Base-by-base conservation (phyloP, 2,113 vertebrate species). In the Gobius niger region DNA sequence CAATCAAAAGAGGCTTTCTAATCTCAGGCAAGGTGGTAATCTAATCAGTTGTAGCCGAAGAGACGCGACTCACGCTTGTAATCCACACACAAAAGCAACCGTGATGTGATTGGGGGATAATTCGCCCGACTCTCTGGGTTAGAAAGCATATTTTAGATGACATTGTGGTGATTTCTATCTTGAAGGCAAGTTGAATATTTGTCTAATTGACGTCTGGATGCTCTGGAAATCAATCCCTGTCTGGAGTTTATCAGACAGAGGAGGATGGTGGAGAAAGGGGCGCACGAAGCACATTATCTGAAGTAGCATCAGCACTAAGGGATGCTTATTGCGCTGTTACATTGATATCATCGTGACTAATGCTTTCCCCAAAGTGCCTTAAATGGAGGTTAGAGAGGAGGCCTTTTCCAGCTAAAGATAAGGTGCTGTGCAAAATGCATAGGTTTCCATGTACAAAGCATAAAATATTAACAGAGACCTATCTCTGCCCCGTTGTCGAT, bases 1-100 rank as follows among this genome's bases (percentile, higher is more conserved):
- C 63, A 77, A 64, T 65, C 65, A 70, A 50, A 71, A 67, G 59
- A 63, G 56, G 68, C 7, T 18, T 24, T 18, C 11, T 87, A 82
- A 85, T 85, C 81, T 76, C 52, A 47, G 24, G 24, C 44, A 14
- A 56, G 54, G 72, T 75, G 77, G 1, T 86, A 86, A 86, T 87
- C 87, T 47, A 44, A 80, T 87, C 76, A 84, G 7, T 61, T 73
- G 63, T 12, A 76, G 52, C 75, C 71, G 9, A 0, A 50, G 42
- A 59, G 16, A 46, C 10, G 59, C 16, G 52, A 5, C 12, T 1
- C 49, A 72, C 64, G 42, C 54, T 18, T 47, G 52, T 11, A 3
- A 65, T 68, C 75, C 59, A 2, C 60, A 2, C 60, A 40, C 34
- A 42, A 44, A 1, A 34, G 24, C 7, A 41, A 14, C 18, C 18